A percentile compares a stretch with the other conserved stretches of the same genome.
Conservation (phyloP, 2,113 vertebrate genomes). For the Corydoras sp. region DNA sequence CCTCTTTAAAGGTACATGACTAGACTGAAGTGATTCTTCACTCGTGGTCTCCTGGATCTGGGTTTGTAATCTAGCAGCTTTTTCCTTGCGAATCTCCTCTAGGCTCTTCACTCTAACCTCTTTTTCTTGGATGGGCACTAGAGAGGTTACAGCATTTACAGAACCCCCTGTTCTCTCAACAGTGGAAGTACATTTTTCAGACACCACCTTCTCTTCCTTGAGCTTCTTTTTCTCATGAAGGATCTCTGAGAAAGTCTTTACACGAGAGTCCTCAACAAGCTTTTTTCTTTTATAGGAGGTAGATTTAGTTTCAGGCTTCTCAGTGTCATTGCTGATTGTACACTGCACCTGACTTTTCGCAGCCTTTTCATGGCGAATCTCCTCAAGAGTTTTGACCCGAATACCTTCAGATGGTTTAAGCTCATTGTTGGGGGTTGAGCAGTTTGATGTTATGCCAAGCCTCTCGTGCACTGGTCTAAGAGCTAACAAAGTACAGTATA, state of each 20-base stretch:
- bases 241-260: constrained; percentile 72
- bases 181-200: constrained; percentile 36
- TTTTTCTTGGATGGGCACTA: background rate
- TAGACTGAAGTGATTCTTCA: constrained; percentile 7
- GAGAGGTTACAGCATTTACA: constrained; percentile 24
- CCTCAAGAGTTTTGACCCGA: constrained; percentile 84
- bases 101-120: constrained; percentile 78
- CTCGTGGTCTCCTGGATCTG: constrained; percentile 24
- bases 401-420: constrained; percentile 65
- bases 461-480: constrained; percentile 73
- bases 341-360: constrained; percentile 58
- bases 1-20: too few relatives aligned
- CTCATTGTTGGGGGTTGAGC: constrained; percentile 27
- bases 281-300: constrained; percentile 44
- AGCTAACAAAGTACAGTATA: constrained; percentile 46
- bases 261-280: constrained; percentile 24
- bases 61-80: constrained; percentile 72
- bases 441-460: constrained; percentile 62
- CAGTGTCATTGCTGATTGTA: constrained; percentile 20
- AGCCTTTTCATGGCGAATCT: constrained; percentile 84
- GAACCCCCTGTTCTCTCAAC: constrained; percentile 17
- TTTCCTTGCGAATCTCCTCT: constrained; percentile 88
- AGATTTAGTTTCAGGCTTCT: constrained; percentile 32
- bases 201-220: constrained; percentile 58
- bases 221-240: constrained; percentile 71